Conservation (phyloP, 2,888 invertebrate genomes). For the Dryobotodes eremita region DNA sequence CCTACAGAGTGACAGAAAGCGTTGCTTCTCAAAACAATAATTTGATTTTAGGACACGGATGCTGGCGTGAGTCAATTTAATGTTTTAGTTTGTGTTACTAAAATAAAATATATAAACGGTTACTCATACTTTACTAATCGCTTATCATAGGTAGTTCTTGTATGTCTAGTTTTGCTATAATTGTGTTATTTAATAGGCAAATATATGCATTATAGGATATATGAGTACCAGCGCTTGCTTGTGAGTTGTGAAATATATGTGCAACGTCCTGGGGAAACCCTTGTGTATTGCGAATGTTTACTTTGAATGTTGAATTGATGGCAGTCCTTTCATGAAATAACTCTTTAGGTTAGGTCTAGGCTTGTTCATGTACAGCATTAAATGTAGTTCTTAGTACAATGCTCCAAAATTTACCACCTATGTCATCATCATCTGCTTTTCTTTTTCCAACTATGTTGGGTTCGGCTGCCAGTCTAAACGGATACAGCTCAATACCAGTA, state of each 20-base stretch:
- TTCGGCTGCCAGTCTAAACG: too few species aligned
- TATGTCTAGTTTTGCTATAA: slow-evolving; percentile 31
- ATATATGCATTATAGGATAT: slow-evolving; percentile 25
- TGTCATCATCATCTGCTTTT: too few species aligned
- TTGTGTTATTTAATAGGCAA: slow-evolving; percentile 39
- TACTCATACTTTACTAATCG: slow-evolving; percentile 45
- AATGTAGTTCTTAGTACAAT: neutral
- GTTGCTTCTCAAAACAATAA: slow-evolving; percentile 33
- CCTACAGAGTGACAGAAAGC: slow-evolving; percentile 28
- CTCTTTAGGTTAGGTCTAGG: neutral
- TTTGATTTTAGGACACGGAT: slow-evolving; percentile 42
- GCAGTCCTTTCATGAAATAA: neutral
- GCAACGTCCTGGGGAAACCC: slow-evolving; percentile 29
- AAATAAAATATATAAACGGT: slow-evolving; percentile 47
- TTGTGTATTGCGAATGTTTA: neutral
- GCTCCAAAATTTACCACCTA: too few species aligned
- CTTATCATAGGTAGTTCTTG: slow-evolving; percentile 31
- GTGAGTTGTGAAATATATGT: slow-evolving; percentile 24
- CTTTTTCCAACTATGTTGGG: too few species aligned
- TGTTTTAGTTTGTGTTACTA: slow-evolving; percentile 48
- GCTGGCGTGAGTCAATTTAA: slow-evolving; percentile 58
- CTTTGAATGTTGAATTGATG: neutral
- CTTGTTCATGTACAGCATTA: neutral
- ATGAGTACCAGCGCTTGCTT: slow-evolving; percentile 8
- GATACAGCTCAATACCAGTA: too few species aligned